Base-by-base conservation (phyloP, 1,140 invertebrate species). In the Drosophila saltans region DNA sequence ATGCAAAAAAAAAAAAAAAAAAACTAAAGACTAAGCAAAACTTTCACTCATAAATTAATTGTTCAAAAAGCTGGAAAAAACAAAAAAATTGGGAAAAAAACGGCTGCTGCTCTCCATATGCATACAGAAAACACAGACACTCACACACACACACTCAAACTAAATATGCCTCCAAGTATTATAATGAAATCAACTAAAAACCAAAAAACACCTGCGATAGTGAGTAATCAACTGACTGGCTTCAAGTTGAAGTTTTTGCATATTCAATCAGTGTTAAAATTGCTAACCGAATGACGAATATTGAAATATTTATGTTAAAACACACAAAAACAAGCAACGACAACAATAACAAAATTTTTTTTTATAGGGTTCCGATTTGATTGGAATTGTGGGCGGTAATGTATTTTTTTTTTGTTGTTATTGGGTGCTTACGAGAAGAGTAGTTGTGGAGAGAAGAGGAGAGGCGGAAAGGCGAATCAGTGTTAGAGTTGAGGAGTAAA, bases 31-130 rank as follows among this genome's bases (percentile, higher is more conserved):
- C 45, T 21, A 36, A 66, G 45, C 60, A 72, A 71, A 88, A 89
- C 84, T 88, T 88, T 88, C 84, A 80, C 84, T 89, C 83, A 83
- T 88, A 89, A 88, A 88, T 88, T 88, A 88, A 83, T 86, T 86
- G 82, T 72, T 82, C 58, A 57, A 41, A 52, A 52, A 52, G 45
- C 45, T 52, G 45, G 4, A 52, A 36, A 36, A 2, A 7, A 36
- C 3, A 36, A 52, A 48, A 48, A 52, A 52, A 26, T 52, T 26
- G 45, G 24, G 9, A 36, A 52, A 52, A 52, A 52, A n/a, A 26
- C 45, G 7, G 45, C 45, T 43, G 26, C 43, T 21, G 5, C 43
- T 55, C 45, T 58, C 39, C 33, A 73, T 64, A 75, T 63, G 30
- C 10, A 28, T 11, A 43, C 10, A 62, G 24, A 68, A 65, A 3